A percentile compares a stretch with the other conserved stretches of the same genome.
phyloP scores from a whole-genome alignment of 35 echinoderm and acorn worm genomes.

The Strongylocentrotus purpuratus region DNA sequence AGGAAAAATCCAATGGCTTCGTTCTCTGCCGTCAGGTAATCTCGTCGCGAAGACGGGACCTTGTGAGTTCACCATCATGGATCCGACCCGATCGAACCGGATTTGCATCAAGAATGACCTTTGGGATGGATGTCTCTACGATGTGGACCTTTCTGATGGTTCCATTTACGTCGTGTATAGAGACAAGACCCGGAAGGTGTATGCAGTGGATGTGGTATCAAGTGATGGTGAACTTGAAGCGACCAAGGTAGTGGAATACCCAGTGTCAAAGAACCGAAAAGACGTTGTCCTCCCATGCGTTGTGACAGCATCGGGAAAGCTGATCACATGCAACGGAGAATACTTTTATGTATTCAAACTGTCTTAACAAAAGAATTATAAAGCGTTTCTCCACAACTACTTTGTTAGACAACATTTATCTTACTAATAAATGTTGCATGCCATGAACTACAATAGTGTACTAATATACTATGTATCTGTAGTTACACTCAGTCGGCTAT shows the following conservation, averaged over 20 bases:
- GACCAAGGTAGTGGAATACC: neutral
- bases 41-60: neutral
- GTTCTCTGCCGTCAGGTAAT: neutral
- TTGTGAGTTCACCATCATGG: slow-evolving; percentile 1
- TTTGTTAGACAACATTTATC: too few species aligned
- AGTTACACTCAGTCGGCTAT: too few species aligned
- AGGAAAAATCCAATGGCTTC: neutral
- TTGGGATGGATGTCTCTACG: slow-evolving; percentile 19
- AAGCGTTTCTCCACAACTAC: too few species aligned
- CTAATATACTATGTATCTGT: too few species aligned
- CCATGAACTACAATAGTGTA: too few species aligned
- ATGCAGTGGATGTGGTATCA: neutral
- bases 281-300: slow-evolving; percentile 19
- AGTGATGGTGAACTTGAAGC: neutral
- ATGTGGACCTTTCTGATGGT: neutral
- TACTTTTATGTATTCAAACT: neutral
- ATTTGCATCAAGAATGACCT: neutral
- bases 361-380: neutral
- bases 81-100: neutral
- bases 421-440: too few species aligned
- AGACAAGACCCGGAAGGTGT: neutral
- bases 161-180: slow-evolving; percentile 24
- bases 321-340: slow-evolving; percentile 21
- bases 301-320: neutral
- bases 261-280: neutral